Base-by-base conservation (phyloP, 2,888 invertebrate genomes). In the Drosophila buzzatii region DNA sequence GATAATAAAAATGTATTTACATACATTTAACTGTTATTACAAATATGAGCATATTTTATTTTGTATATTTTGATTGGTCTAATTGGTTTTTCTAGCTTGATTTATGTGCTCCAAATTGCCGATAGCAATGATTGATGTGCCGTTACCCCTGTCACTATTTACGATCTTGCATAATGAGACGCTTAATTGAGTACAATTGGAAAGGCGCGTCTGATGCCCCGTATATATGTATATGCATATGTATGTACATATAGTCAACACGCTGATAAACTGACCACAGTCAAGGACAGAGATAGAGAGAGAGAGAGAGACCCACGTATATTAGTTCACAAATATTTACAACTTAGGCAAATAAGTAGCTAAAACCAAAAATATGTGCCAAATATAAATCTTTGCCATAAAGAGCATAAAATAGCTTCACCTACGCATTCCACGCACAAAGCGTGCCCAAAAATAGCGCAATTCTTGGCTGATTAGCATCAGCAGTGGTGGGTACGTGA, bases 391-490 rank as follows among this genome's bases (percentile, higher is more conserved):
- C 68, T 76, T 68, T 23, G 59, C 67, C 75, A 72, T 70, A 81
- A 73, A 58, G 56, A 33, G 63, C 49, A 35, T 53, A 44, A 55
- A 53, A 51, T 51, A 35, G 52, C 35, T 35, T 53, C 35, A 68
- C 72, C 73, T 64, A 78, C 73, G 62, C 74, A 79, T 76, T 52
- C 76, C 71, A 62, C 49, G 44, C 51, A 74, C 82, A 81, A 85
- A 87, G 76, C 70, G 87, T 84, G 88, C 70, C 84, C 87, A 89
- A 89, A 84, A 84, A 84, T 84, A 81, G 87, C 76, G 68, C 45
- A 81, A 69, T 42, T 74, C 44, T 73, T 53, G 23, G 59, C 23
- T 77, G 89, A 83, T 89, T 86, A 86, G 70, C 78, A 89, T 77
- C 82, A 61, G 63, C 58, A 49, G 59, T 31, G 16, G 55, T 44